Conservation (phyloP, 2,113 vertebrate species). For the Microtus montanus region DNA sequence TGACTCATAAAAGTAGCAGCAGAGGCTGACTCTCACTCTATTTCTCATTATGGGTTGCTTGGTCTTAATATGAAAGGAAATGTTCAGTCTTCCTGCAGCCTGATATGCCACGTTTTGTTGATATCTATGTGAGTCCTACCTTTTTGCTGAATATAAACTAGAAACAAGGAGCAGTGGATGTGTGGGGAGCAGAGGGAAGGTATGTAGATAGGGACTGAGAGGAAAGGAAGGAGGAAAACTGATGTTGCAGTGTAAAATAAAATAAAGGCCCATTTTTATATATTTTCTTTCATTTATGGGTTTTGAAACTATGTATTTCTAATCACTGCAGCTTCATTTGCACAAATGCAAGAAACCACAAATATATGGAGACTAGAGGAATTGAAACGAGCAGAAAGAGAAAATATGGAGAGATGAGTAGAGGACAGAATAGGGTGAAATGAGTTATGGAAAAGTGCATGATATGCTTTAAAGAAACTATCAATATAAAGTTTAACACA, state of each 20-base stretch:
- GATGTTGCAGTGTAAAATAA: neutral
- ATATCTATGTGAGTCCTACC: neutral
- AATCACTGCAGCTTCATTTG: neutral
- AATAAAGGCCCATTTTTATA: neutral
- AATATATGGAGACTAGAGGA: neutral
- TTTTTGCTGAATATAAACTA: neutral
- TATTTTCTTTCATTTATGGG: neutral
- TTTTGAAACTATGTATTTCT: neutral
- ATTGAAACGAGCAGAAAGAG: neutral
- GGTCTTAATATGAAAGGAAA: neutral
- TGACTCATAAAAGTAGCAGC: neutral
- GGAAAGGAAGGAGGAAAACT: neutral
- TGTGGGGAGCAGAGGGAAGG: neutral
- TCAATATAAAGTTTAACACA: neutral
- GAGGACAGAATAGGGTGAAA: neutral
- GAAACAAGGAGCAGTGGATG: neutral
- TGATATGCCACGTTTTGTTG: neutral
- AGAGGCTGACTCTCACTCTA: neutral
- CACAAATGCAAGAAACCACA: neutral
- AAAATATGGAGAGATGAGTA: neutral
- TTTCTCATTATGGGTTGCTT: neutral
- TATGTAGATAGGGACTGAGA: neutral
- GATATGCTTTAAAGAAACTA: neutral
- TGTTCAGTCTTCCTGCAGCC: neutral
- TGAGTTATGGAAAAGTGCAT: neutral